Evolutionary conservation across 2,888 invertebrate species (phyloP).

Genomic region (Drosophila multiciliata): DNA sequence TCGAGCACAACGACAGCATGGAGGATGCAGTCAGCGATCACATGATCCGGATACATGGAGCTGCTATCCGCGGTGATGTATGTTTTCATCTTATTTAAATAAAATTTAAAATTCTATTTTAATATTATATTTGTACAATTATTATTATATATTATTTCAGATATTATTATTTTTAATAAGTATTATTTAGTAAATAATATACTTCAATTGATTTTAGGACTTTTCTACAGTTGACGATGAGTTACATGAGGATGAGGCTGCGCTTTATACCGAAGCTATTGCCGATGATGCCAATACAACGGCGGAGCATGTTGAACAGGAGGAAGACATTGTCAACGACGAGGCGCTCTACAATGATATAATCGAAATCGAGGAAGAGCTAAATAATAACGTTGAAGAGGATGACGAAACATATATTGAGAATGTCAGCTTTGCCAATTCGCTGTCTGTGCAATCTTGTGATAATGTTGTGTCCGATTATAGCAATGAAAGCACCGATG

Average conservation of each 20-base stretch:
- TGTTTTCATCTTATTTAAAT: not conserved
- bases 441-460: constrained; percentile 27
- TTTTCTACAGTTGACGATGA: constrained; percentile 1
- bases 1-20: constrained; percentile 56
- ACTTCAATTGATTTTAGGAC: constrained; percentile 19
- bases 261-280: constrained; percentile 34
- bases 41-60: constrained; percentile 51
- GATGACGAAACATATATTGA: constrained; percentile 28
- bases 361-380: constrained; percentile 48
- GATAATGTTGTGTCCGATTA: constrained; percentile 46
- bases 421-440: constrained; percentile 23
- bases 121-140: not conserved
- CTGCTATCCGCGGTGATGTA: constrained; percentile 43
- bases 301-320: not conserved
- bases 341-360: constrained; percentile 48
- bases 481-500: constrained; percentile 52
- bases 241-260: constrained; percentile 19
- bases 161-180: not conserved
- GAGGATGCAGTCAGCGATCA: constrained; percentile 37
- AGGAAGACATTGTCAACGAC: constrained; percentile 23
- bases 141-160: not conserved
- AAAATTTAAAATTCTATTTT: not conserved
- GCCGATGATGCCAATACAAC: constrained; percentile 1
- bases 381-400: constrained; percentile 30
- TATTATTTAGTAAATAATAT: not conserved